Conservation (phyloP, 2,888 invertebrate genomes). For the Miltochrista miniata region DNA sequence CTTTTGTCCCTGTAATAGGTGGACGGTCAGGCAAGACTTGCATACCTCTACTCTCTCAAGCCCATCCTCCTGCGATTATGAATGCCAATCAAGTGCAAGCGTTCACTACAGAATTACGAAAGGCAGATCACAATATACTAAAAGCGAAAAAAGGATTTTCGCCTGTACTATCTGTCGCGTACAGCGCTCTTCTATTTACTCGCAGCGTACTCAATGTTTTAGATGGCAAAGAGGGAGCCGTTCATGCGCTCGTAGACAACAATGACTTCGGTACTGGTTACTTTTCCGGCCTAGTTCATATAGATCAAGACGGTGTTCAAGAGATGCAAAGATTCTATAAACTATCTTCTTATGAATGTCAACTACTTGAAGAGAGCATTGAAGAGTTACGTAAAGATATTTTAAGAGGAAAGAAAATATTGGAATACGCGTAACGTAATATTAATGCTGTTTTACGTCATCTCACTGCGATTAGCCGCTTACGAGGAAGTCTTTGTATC, state of each 20-base stretch:
- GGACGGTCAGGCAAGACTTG: constrained; percentile 90
- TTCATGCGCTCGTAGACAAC: constrained; percentile 63
- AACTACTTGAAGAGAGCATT: constrained; percentile 56
- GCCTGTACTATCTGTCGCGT: constrained; percentile 86
- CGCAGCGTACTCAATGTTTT: constrained; percentile 79
- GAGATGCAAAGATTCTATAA: constrained; percentile 57
- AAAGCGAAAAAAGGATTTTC: constrained; percentile 85
- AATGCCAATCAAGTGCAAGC: constrained; percentile 66
- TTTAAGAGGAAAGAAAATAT: constrained; percentile 51
- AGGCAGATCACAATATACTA: constrained; percentile 85
- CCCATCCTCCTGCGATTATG: constrained; percentile 79
- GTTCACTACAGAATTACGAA: constrained; percentile 72
- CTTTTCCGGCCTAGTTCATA: constrained; percentile 57
- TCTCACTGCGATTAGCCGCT: not conserved
- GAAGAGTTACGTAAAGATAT: constrained; percentile 58
- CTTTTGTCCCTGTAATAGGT: constrained; percentile 89
- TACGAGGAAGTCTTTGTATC: not conserved
- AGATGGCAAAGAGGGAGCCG: constrained; percentile 45
- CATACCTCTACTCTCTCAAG: constrained; percentile 90
- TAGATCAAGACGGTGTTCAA: constrained; percentile 49
- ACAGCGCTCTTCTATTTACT: constrained; percentile 84
- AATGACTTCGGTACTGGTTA: constrained; percentile 68
- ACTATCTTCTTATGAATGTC: constrained; percentile 54
- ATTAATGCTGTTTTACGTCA: not conserved
- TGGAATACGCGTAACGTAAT: constrained; percentile 43